A percentile compares a stretch with the other conserved stretches of the same genome.
These are phyloP conservation scores for Cyprinodon variegatus DNA, from an alignment of 2,113 vertebrate species.

Conservation along the genomic window DNA sequence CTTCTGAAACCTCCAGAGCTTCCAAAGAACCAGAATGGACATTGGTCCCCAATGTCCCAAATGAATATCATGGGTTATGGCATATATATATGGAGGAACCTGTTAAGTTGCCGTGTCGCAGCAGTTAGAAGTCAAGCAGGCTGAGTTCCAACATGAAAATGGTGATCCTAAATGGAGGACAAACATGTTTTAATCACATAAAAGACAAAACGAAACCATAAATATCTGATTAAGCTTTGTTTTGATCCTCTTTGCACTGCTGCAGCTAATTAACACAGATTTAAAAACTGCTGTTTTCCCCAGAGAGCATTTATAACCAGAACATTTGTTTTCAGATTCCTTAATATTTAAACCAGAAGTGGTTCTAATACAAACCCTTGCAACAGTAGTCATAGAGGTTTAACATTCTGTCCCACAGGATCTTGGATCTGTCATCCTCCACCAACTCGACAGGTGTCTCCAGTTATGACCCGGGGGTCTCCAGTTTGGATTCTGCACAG, in stretches of 20 bases:
- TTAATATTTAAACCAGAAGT: not conserved
- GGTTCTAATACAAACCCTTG: not conserved
- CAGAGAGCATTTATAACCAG: not conserved
- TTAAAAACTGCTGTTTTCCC: not conserved
- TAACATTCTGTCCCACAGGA: not conserved
- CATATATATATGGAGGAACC: not conserved
- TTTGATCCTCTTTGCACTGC: not conserved
- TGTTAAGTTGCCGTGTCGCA: not conserved
- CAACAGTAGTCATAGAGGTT: not conserved
- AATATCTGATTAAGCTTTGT: not conserved
- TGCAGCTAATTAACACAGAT: slow-evolving; percentile 1
- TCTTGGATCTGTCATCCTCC: too few species aligned
- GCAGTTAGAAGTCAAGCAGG: not conserved
- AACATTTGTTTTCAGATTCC: not conserved
- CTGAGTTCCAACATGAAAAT: not conserved
- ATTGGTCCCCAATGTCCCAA: too few species aligned
- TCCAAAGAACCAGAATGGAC: too few species aligned
- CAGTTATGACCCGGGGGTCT: too few species aligned
- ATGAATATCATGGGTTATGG: too few species aligned
- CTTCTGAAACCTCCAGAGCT: too few species aligned
- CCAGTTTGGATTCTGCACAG: too few species aligned
- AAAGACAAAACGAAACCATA: not conserved
- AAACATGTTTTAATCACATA: not conserved
- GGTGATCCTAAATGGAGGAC: not conserved
- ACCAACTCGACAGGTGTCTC: too few species aligned